Evolutionary conservation across 2,888 invertebrate species (phyloP), one percentile per base, ranked within the genome.

Genomic region (Fragum fragum): DNA sequence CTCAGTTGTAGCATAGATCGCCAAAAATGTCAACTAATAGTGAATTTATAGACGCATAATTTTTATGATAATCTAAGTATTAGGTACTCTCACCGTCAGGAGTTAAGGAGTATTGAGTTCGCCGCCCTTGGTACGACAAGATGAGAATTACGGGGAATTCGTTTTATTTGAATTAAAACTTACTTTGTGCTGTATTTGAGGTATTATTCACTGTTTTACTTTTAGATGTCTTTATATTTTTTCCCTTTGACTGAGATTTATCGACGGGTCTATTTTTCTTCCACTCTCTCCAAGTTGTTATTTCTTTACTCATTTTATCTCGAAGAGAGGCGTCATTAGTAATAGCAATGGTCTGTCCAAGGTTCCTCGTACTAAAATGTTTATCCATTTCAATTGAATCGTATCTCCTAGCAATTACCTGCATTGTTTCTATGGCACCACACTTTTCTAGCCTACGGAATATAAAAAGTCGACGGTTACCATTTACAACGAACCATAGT

Each of bases 301-400:
- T 76, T 69, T 86, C 83, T 11, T 81, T 76, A 14, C 6, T 55
- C 55, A 86, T 53, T 42, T 86, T 86, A 0, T 77, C 79, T 36
- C 74, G 63, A 32, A 86, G 18, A 7, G 78, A 71, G 6, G 81
- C 76, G 69, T 86, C 86, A 36, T 86, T 86, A n/a, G 78, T 78
- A 7, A 86, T 68, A 1, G 86, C 29, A 47, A 86, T 73, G 26
- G 81, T 73, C 55, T 79, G 78, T 52, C 86, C 86, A 18, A 79
- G 53, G 39, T 81, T 86, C 36, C 86, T 63, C 7, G 86, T 86
- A 18, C 81, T 55, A 57, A 86, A 86, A 42, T 86, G 86, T 81
- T 86, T 86, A 57, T 86, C 86, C 83, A 86, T 86, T 77, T 86
- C 86, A 23, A 86, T 73, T 36, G 86, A 42, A 74, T 86, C 86